These are phyloP conservation scores for Bradynema listronoti DNA, from an alignment of 1,140 invertebrate species.

Conservation along the genomic window DNA sequence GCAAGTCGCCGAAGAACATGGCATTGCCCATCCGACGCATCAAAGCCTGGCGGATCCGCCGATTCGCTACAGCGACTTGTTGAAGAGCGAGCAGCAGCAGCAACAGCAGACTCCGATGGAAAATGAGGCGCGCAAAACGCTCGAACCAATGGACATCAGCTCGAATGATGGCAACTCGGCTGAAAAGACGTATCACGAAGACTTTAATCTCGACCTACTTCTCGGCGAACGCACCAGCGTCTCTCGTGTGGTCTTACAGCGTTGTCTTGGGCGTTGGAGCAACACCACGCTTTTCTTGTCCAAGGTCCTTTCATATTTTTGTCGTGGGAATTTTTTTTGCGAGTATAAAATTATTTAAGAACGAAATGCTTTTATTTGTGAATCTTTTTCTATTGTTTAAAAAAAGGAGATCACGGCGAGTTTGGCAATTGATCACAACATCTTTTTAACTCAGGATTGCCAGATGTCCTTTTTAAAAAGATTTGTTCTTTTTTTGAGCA, in stretches of 20 bases:
- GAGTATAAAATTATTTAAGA: neutral
- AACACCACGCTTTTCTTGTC: slow-evolving; percentile 41
- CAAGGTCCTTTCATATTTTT: slow-evolving; percentile 24
- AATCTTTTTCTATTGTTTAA: neutral
- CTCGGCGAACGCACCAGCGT: slow-evolving; percentile 15
- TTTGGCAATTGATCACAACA: neutral
- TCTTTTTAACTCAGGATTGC: neutral
- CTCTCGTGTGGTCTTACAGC: slow-evolving; percentile 25
- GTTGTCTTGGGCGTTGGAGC: slow-evolving; percentile 43
- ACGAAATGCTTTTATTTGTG: neutral
- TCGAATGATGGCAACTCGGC: neutral
- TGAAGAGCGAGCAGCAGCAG: neutral
- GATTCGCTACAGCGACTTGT: slow-evolving; percentile 19
- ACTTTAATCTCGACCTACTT: slow-evolving; percentile 2
- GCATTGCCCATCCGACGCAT: slow-evolving; percentile 32
- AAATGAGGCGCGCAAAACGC: neutral
- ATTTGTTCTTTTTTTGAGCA: too few species aligned
- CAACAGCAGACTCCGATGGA: neutral
- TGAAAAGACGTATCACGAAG: slow-evolving; percentile 1
- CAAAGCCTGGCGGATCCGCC: slow-evolving; percentile 34
- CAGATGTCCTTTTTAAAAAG: too few species aligned
- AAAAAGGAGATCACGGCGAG: neutral
- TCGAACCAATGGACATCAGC: slow-evolving; percentile 7
- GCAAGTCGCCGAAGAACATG: slow-evolving; percentile 35
- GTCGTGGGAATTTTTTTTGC: too few species aligned